A percentile compares a stretch with the other conserved stretches of the same genome.
Evolutionary conservation across 1,140 invertebrate species (phyloP).

Genomic region (Apis dorsata): DNA sequence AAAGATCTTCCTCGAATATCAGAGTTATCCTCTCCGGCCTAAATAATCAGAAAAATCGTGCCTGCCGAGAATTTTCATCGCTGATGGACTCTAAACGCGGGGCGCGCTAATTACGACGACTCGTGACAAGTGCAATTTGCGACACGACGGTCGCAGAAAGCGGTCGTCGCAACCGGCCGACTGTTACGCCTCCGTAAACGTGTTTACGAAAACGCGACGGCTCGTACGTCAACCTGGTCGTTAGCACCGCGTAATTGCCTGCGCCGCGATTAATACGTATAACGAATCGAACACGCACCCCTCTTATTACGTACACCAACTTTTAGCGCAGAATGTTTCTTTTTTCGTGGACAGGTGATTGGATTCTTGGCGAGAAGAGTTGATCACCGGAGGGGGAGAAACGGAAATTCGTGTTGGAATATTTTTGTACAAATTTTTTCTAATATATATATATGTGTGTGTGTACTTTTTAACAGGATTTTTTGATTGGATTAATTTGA

Average conservation of each 20-base stretch:
- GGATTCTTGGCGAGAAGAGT: neutral
- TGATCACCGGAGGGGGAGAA: no score
- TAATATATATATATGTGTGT: no score
- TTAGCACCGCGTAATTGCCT: constrained; percentile 57
- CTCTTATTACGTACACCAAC: neutral
- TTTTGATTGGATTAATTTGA: no score
- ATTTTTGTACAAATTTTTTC: no score
- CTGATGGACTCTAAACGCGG: neutral
- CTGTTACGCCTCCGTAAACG: constrained; percentile 25
- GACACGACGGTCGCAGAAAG: constrained; percentile 22
- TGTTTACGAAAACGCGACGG: constrained; percentile 52
- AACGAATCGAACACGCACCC: constrained; percentile 22
- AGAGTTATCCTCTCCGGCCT: accelerated
- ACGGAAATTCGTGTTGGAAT: no score
- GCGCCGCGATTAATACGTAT: constrained; percentile 49
- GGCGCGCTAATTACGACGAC: constrained; percentile 45
- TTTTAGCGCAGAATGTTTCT: constrained; percentile 31
- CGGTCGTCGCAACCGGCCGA: neutral
- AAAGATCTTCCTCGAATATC: neutral
- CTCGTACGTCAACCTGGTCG: constrained; percentile 41
- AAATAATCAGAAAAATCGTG: neutral
- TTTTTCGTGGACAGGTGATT: neutral
- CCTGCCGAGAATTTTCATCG: neutral
- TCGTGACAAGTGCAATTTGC: constrained; percentile 54
- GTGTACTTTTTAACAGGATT: no score